These are phyloP conservation scores for Lasioglossum albipes DNA, from an alignment of 1,140 invertebrate species.

Conservation along the genomic window DNA sequence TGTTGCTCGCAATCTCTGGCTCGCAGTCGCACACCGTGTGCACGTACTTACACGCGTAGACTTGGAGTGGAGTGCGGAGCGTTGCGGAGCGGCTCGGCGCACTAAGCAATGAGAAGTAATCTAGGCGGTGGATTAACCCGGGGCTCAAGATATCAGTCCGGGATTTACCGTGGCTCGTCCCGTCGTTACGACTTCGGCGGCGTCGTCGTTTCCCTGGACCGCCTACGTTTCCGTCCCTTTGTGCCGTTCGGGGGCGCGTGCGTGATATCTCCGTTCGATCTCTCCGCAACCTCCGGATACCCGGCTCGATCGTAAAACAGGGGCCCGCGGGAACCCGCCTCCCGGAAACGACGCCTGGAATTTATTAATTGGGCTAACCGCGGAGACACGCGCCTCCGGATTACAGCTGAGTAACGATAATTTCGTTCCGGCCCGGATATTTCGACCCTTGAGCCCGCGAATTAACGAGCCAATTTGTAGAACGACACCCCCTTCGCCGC, in stretches of 20 bases:
- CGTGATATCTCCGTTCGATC: conserved; percentile 9
- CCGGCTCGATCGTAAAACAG: conserved; percentile 8
- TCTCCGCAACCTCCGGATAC: not conserved
- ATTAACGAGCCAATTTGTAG: conserved; percentile 1
- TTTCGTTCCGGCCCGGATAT: not conserved
- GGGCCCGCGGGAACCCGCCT: not conserved
- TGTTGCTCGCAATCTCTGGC: conserved; percentile 70
- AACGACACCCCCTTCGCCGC: no score
- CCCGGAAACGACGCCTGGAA: not conserved
- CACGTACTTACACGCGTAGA: not conserved
- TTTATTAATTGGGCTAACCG: conserved; percentile 28
- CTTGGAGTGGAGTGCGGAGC: no score
- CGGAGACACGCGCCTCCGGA: not conserved
- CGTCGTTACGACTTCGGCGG: conserved; percentile 41
- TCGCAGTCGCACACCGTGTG: conserved; percentile 22
- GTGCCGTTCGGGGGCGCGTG: not conserved
- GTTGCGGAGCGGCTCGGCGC: not conserved
- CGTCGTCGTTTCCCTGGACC: conserved; percentile 13
- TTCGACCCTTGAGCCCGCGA: not conserved
- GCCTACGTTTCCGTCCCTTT: conserved; percentile 17
- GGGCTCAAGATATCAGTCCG: conserved; percentile 71
- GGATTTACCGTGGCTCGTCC: conserved; percentile 60
- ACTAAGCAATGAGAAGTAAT: conserved; percentile 72
- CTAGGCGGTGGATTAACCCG: conserved; percentile 71
- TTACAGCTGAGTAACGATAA: conserved; percentile 19